These are phyloP conservation scores for Bradysia coprophila DNA, from an alignment of 1,140 invertebrate species.

Conservation along the genomic window DNA sequence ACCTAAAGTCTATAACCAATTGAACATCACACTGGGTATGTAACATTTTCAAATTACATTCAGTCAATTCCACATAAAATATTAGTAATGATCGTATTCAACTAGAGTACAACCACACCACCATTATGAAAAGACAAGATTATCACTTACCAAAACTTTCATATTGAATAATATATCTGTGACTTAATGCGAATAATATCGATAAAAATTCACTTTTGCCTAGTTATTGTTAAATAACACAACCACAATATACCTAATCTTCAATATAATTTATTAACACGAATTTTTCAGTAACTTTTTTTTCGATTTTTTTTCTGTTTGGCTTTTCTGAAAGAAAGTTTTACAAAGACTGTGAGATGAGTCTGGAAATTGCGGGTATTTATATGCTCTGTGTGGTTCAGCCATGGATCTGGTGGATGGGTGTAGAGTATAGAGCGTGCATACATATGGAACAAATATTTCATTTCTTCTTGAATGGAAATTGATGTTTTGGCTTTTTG, in stretches of 20 bases:
- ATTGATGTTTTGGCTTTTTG: too few species aligned
- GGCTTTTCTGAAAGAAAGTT: not conserved
- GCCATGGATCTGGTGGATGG: not conserved
- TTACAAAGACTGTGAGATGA: not conserved
- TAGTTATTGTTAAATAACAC: not conserved
- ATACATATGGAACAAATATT: too few species aligned
- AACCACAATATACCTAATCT: not conserved
- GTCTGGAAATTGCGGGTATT: not conserved
- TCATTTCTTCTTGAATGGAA: not conserved
- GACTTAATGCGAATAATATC: not conserved
- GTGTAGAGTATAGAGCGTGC: too few species aligned
- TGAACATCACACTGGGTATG: not conserved
- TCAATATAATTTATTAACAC: not conserved
- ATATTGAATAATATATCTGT: not conserved
- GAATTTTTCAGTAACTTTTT: not conserved
- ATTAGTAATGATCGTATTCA: not conserved
- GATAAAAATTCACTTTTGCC: not conserved
- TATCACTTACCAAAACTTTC: conserved; percentile 1
- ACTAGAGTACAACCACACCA: too few species aligned
- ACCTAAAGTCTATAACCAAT: not conserved
- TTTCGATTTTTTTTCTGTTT: not conserved
- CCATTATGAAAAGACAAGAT: not conserved
- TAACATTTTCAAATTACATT: not conserved
- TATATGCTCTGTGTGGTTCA: not conserved
- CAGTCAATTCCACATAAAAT: not conserved